These are phyloP conservation scores for Cordylochernes scorpioides DNA, from an alignment of 2,888 invertebrate genomes.

Conservation along the genomic window DNA sequence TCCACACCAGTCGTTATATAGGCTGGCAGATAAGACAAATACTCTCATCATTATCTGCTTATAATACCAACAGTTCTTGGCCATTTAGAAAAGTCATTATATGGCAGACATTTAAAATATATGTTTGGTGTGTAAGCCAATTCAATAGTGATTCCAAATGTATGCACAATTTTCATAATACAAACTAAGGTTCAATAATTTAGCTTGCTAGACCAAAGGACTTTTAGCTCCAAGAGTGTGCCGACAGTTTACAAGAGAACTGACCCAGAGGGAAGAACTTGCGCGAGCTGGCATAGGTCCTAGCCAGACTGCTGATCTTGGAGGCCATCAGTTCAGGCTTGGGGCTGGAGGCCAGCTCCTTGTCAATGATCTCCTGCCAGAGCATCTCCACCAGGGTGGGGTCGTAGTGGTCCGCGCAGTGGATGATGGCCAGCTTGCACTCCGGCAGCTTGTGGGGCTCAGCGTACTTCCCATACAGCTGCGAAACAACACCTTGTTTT, in stretches of 20 bases:
- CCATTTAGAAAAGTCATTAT: no score
- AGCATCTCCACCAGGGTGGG: constrained; percentile 58
- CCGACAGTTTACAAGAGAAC: constrained; percentile 17
- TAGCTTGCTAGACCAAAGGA: no score
- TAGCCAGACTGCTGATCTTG: constrained; percentile 46
- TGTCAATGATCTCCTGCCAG: constrained; percentile 51
- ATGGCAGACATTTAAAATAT: no score
- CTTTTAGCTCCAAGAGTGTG: no score
- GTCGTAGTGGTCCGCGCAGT: constrained; percentile 78
- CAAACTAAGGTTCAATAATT: no score
- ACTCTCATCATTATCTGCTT: no score
- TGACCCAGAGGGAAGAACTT: constrained; percentile 64
- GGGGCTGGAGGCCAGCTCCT: no score
- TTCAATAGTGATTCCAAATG: no score
- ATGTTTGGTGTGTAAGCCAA: no score
- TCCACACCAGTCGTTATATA: constrained; percentile 23
- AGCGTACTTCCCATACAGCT: constrained; percentile 72
- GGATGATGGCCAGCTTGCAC: constrained; percentile 74
- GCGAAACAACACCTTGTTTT: constrained; percentile 2
- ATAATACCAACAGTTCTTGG: no score
- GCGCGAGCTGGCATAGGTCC: constrained; percentile 48
- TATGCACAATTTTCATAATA: no score
- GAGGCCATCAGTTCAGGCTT: no score
- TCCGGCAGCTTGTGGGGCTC: constrained; percentile 70
- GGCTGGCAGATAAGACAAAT: constrained; percentile 17